These are phyloP conservation scores for Astropecten irregularis DNA, from an alignment of 53 echinoderm and acorn worm species.

Conservation along the genomic window DNA sequence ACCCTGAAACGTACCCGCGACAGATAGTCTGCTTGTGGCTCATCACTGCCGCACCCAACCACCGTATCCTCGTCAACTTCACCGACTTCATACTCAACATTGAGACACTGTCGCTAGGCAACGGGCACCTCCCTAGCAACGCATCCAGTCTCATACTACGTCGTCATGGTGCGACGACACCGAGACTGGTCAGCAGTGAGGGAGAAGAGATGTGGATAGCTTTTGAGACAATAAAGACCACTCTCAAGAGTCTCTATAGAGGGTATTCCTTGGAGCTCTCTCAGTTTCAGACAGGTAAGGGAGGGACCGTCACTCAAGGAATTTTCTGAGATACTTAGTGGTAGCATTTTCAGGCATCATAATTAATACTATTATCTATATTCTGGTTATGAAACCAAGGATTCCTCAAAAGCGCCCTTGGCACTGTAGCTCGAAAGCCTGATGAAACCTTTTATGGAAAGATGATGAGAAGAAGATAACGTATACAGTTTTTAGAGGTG, in stretches of 20 bases:
- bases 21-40: conserved; percentile 34
- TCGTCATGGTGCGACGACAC: conserved; percentile 15
- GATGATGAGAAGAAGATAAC: too few species aligned
- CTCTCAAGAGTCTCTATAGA: not conserved
- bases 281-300: conserved; percentile 30
- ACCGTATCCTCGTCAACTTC: conserved; percentile 36
- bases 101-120: conserved; percentile 24
- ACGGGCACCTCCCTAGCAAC: conserved; percentile 38
- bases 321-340: too few species aligned
- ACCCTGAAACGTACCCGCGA: conserved; percentile 9
- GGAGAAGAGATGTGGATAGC: conserved; percentile 23
- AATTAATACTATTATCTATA: too few species aligned
- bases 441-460: too few species aligned
- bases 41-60: conserved; percentile 1
- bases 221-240: not conserved
- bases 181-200: not conserved
- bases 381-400: too few species aligned
- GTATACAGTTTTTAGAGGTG: too few species aligned
- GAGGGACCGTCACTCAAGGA: too few species aligned
- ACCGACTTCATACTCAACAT: conserved; percentile 21
- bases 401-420: too few species aligned
- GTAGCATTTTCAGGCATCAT: too few species aligned
- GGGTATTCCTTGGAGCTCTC: conserved; percentile 19
- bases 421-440: too few species aligned
- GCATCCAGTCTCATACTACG: not conserved